phyloP scores from a whole-genome alignment of 2,113 vertebrate species.

The Pomatorhinus ruficollis region DNA sequence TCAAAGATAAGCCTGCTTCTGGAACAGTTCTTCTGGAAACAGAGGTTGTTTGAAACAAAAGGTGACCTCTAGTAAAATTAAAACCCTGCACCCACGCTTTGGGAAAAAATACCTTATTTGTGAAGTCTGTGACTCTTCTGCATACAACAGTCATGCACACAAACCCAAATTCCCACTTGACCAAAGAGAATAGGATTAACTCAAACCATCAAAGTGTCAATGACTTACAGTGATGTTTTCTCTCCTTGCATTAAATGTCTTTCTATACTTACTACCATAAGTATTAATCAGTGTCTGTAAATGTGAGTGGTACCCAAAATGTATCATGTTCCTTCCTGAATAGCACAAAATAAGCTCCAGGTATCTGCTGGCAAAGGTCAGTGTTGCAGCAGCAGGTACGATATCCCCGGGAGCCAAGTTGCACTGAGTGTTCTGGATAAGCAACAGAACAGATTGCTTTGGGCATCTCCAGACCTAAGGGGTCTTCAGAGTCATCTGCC shows the following conservation, averaged over 20 bases:
- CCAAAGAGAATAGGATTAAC: neutral
- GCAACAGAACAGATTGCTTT: neutral
- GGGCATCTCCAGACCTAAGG: neutral
- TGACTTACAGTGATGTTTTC: neutral
- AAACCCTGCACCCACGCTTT: neutral
- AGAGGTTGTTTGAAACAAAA: neutral
- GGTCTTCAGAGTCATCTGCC: neutral
- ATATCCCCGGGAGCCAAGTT: neutral
- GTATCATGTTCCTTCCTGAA: neutral
- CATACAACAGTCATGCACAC: accelerated
- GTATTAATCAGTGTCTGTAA: neutral
- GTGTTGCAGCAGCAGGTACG: neutral
- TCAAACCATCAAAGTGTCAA: neutral
- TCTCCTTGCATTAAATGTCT: neutral
- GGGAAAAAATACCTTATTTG: neutral
- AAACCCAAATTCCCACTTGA: neutral
- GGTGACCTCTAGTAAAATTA: neutral
- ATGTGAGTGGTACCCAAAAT: neutral
- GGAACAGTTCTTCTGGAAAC: neutral
- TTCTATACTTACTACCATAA: neutral
- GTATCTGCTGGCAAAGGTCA: neutral
- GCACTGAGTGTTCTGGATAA: neutral
- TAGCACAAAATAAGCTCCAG: neutral
- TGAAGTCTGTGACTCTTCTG: neutral
- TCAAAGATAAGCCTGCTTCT: neutral